A percentile compares a stretch with the other conserved stretches of the same genome.
Evolutionary conservation across 2,888 invertebrate species (phyloP).

Genomic region (Melitaea athalia): DNA sequence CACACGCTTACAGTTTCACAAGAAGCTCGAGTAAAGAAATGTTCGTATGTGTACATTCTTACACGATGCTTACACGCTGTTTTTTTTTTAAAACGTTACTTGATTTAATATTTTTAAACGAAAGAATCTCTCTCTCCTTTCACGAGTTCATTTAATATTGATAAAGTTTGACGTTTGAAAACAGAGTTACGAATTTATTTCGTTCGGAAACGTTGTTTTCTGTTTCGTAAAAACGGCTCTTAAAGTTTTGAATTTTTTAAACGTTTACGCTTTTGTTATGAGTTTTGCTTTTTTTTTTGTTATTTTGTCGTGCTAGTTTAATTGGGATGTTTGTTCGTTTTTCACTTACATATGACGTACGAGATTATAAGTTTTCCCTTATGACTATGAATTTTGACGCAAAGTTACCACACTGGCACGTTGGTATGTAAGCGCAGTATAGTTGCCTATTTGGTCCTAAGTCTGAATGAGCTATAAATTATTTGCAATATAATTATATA

Average conservation of each 20-base stretch:
- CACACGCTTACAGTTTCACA: conserved; percentile 50
- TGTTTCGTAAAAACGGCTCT: background rate
- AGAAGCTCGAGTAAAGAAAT: conserved; percentile 22
- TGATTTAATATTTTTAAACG: conserved; percentile 19
- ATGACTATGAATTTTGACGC: too few relatives aligned
- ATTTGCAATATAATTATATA: too few relatives aligned
- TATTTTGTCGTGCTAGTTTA: too few relatives aligned
- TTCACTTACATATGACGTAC: too few relatives aligned
- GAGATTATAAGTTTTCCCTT: too few relatives aligned
- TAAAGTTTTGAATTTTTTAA: background rate
- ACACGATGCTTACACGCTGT: conserved; percentile 15
- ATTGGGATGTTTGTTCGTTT: too few relatives aligned
- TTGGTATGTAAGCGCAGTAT: too few relatives aligned
- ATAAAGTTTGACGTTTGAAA: conserved; percentile 14
- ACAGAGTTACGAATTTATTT: conserved; percentile 1
- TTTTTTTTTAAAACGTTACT: conserved; percentile 7
- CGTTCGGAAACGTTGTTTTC: background rate
- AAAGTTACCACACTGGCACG: too few relatives aligned
- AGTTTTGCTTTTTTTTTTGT: too few relatives aligned
- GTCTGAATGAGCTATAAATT: too few relatives aligned
- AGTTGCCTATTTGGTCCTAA: too few relatives aligned
- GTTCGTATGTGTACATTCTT: conserved; percentile 23
- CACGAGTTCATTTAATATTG: conserved; percentile 18
- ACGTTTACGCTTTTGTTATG: background rate
- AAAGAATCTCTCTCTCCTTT: conserved; percentile 19